phyloP scores from a whole-genome alignment of 2,113 vertebrate genomes.

The Dicerorhinus sumatrensis region DNA sequence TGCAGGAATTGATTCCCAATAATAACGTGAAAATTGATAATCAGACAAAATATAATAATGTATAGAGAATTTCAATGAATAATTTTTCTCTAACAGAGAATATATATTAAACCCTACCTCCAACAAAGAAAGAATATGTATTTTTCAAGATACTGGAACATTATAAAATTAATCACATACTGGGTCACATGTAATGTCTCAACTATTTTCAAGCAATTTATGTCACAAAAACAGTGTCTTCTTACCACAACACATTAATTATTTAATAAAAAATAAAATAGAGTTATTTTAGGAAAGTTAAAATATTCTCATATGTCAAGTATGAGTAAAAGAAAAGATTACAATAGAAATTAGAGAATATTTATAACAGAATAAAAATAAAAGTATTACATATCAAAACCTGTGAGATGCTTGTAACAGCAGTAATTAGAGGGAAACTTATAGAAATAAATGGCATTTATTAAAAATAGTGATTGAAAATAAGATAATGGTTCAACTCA shows the following conservation, averaged over 20 bases:
- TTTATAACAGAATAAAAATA: background rate
- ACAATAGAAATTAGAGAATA: background rate
- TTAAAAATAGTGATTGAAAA: background rate
- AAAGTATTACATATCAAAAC: background rate
- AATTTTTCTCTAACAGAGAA: background rate
- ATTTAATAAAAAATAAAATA: background rate
- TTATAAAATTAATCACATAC: background rate
- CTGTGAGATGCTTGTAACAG: background rate
- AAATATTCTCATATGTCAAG: background rate
- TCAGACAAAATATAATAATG: background rate
- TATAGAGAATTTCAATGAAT: background rate
- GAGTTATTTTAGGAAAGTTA: background rate
- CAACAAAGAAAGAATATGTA: background rate
- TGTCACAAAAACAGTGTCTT: background rate
- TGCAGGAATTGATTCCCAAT: background rate
- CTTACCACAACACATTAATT: background rate
- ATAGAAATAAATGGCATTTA: background rate
- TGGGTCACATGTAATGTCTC: background rate
- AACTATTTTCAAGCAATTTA: background rate
- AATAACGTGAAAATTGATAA: background rate
- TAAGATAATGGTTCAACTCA: background rate
- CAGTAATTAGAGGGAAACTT: background rate
- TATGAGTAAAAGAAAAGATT: background rate
- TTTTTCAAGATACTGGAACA: background rate
- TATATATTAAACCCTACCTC: background rate